These are phyloP conservation scores for Hucho hucho DNA, from an alignment of 2,113 vertebrate species.

Conservation along the genomic window DNA sequence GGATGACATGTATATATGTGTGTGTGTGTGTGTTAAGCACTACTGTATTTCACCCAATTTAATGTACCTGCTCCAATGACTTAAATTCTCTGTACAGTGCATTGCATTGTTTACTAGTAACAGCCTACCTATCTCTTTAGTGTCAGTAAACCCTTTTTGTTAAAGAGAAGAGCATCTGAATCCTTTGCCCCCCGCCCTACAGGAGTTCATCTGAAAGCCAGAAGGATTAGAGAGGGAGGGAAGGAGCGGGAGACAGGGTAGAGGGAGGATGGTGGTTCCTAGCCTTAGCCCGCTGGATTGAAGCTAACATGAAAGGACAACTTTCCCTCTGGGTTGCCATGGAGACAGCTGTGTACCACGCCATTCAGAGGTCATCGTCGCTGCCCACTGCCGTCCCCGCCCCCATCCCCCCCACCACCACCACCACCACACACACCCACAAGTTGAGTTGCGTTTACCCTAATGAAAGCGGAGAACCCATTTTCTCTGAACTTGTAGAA, in stretches of 20 bases:
- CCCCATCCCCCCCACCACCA: no score
- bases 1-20: neutral
- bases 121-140: no score
- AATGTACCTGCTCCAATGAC: no score
- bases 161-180: neutral
- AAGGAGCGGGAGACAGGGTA: neutral
- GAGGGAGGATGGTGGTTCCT: neutral
- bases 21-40: neutral
- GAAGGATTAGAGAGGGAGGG: neutral
- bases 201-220: neutral
- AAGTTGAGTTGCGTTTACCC: neutral
- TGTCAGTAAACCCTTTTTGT: neutral
- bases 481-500: neutral
- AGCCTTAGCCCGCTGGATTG: neutral
- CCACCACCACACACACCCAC: neutral
- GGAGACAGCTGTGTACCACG: neutral
- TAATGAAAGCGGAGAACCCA: neutral
- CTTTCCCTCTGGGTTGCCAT: neutral
- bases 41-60: no score
- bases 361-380: neutral
- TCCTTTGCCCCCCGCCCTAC: neutral
- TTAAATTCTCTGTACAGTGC: no score
- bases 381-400: neutral
- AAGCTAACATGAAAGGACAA: neutral
- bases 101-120: no score